A percentile compares a stretch with the other conserved stretches of the same genome.
Conservation (phyloP, 1,140 invertebrate genomes). For the Copidosoma floridanum region DNA sequence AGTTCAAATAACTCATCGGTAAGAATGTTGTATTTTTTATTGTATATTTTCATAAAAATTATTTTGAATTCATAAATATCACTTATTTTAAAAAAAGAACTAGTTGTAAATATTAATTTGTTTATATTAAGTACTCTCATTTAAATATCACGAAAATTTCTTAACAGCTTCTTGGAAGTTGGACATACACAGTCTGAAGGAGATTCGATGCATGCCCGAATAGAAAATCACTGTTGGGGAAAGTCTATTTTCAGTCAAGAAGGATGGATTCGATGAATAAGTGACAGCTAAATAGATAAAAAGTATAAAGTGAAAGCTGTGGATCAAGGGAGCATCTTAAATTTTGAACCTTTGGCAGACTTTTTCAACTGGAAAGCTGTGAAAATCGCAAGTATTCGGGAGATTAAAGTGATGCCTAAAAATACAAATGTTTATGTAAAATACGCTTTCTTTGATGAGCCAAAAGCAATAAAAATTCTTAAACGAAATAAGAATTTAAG, state of each 20-base stretch:
- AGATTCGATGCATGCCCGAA: conserved; percentile 35
- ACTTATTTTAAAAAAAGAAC: not conserved
- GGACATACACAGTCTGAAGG: conserved; percentile 38
- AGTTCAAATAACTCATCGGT: conserved; percentile 18
- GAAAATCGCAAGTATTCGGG: too few species aligned
- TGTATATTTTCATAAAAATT: not conserved
- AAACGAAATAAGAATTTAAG: too few species aligned
- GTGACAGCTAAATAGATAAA: conserved; percentile 38
- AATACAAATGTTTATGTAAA: too few species aligned
- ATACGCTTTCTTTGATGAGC: too few species aligned
- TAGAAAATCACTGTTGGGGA: conserved; percentile 22
- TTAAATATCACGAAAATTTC: not conserved
- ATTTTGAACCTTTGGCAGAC: too few species aligned
- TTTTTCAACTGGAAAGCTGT: too few species aligned
- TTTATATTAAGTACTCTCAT: not conserved
- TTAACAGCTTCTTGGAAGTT: conserved; percentile 32
- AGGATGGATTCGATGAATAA: conserved; percentile 32
- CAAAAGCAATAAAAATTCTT: too few species aligned
- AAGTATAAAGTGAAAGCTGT: conserved; percentile 29
- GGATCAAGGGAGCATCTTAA: conserved; percentile 30
- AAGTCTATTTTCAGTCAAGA: conserved; percentile 7
- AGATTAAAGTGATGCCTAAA: too few species aligned
- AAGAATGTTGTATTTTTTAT: not conserved
- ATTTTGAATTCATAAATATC: not conserved
- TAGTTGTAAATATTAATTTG: not conserved